Evolutionary conservation across 2,797 vertebrate genomes (phyloP), one percentile per base, ranked within the genome.

Genomic region (Manis javanica): DNA sequence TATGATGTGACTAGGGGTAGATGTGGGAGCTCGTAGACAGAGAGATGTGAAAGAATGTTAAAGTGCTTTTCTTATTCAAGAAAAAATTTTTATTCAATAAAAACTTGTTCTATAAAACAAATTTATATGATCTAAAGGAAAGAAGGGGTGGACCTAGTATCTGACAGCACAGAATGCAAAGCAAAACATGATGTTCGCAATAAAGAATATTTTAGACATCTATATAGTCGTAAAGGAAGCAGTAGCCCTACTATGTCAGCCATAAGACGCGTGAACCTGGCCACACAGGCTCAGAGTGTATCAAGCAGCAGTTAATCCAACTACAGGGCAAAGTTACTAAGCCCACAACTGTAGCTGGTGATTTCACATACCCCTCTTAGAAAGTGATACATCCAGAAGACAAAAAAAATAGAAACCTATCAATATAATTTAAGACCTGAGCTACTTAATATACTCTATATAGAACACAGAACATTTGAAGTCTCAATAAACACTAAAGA

Each of bases 111-210:
- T 46, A 46, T 46, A 46, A 46, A 46, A 4, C 31, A 31, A 61
- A 63, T 63, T 31, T 26, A 3, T n/a, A 51, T 5, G 3, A 57
- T 34, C 49, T 31, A 55, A 78, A 68, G 66, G 31, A 53, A 83
- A 72, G 19, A 16, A 57, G 2, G 1, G 18, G 7, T 63, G 42
- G 53, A 79, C n/a, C 64, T 68, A 84, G n/a, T 29, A 59, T 3
- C 49, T 91, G 75, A 63, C 0, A 86, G 87, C 96, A 82, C 7
- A 69, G 24, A 91, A 42, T 71, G 84, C 85, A 74, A 88, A 42
- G 39, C 10, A 84, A 96, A 78, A 29, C 66, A 23, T 37, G 24
- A n/a, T 59, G 53, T 39, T 29, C 15, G 37, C 14, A 59, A 88
- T 37, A 77, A 83, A 46, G 21, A 57, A 8, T 57, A 55, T 49